Conservation (phyloP, 2,113 vertebrate genomes). For the Cettia cetti region DNA sequence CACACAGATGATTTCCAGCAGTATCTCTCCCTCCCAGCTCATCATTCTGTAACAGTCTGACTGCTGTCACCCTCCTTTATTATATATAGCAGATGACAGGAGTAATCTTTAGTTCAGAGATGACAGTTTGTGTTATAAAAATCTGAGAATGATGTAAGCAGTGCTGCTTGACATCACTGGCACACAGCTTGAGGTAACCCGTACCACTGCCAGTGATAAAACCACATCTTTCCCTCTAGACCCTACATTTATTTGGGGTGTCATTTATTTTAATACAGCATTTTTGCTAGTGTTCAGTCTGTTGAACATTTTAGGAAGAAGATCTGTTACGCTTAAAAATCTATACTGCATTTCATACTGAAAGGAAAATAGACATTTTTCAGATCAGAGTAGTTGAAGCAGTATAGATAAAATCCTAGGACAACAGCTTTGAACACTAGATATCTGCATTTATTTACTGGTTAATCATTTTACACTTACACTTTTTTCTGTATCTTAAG, state of each 20-base stretch:
- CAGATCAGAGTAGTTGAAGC: not conserved
- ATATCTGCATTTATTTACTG: not conserved
- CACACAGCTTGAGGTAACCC: not conserved
- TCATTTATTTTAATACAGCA: not conserved
- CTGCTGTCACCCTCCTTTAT: slow-evolving; percentile 34
- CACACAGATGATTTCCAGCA: not conserved
- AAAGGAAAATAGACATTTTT: not conserved
- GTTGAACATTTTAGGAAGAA: not conserved
- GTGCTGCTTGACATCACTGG: not conserved
- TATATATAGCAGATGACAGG: not conserved
- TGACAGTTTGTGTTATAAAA: not conserved
- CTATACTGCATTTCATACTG: not conserved
- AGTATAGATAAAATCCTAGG: not conserved
- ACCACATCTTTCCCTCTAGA: not conserved
- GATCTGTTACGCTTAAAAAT: not conserved
- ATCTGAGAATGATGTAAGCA: not conserved
- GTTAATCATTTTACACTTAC: not conserved
- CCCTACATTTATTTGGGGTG: not conserved
- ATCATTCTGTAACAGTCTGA: not conserved
- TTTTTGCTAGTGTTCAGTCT: not conserved
- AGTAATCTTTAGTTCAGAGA: slow-evolving; percentile 21
- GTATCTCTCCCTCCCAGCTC: not conserved
- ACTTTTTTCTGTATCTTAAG: not conserved
- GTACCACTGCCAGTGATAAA: not conserved
- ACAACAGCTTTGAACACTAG: not conserved